phyloP scores from a whole-genome alignment of 2,888 invertebrate genomes.

The Drosophila aldrichi region DNA sequence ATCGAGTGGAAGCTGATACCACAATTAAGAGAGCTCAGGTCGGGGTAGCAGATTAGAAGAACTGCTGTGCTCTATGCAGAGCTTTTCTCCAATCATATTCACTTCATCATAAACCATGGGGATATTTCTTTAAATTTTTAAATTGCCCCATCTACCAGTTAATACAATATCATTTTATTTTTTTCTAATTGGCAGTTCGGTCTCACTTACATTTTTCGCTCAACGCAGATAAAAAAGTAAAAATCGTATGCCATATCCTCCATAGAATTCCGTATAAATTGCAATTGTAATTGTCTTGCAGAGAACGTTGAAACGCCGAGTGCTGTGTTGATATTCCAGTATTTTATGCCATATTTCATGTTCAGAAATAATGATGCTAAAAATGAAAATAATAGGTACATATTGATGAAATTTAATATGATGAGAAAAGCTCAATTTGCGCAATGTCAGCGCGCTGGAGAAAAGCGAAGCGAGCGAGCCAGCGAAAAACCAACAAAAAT shows the following conservation, averaged over 20 bases:
- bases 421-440: conserved; percentile 74
- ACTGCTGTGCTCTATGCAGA: too few species aligned
- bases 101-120: background rate
- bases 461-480: conserved; percentile 14
- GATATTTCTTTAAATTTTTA: background rate
- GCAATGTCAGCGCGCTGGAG: conserved; percentile 19
- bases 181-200: background rate
- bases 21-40: too few species aligned
- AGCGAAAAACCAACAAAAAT: background rate
- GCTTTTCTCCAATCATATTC: too few species aligned
- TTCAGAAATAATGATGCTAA: conserved; percentile 67
- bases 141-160: background rate
- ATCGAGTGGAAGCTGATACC: too few species aligned
- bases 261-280: conserved; percentile 11
- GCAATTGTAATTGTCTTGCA: conserved; percentile 6
- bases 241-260: background rate
- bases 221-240: background rate
- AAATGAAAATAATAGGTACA: conserved; percentile 62
- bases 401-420: conserved; percentile 77
- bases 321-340: conserved; percentile 14
- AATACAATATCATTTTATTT: background rate
- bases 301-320: background rate
- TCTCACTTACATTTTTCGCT: background rate
- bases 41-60: too few species aligned
- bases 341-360: conserved; percentile 57